Conservation (phyloP, 2,113 vertebrate species). For the Lagopus muta region DNA sequence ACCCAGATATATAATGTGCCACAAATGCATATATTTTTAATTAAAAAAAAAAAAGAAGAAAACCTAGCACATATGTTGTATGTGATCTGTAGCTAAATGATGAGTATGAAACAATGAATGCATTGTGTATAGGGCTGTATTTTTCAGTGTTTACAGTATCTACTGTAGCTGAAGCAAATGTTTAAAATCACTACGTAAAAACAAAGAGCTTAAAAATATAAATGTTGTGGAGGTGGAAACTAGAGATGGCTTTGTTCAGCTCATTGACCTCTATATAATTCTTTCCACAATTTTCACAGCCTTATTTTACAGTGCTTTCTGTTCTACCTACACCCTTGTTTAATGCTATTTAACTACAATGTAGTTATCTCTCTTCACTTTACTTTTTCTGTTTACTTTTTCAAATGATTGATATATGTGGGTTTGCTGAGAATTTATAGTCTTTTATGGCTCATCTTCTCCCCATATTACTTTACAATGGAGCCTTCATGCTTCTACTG, state of each 20-base stretch:
- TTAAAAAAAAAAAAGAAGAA: background rate
- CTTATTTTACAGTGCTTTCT: background rate
- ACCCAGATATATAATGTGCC: rapidly evolving
- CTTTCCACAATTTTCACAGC: background rate
- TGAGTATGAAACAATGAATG: background rate
- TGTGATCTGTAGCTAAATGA: background rate
- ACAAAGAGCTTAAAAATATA: background rate
- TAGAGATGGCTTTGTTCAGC: background rate
- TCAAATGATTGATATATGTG: background rate
- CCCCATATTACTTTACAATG: background rate
- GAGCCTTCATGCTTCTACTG: background rate
- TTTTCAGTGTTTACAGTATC: background rate
- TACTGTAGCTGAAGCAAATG: background rate
- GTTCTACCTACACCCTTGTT: background rate
- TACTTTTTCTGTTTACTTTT: background rate
- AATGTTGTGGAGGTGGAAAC: background rate
- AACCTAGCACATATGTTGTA: background rate
- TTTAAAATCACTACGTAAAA: background rate
- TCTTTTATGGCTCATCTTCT: background rate
- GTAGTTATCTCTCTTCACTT: background rate
- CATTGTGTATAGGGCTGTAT: background rate
- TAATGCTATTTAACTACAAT: background rate
- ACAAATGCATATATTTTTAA: background rate
- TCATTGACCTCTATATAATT: background rate
- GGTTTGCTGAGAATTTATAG: background rate